Evolutionary conservation across 2,113 vertebrate genomes (phyloP), one percentile per base, ranked within the genome.

Genomic region (Coturnix japonica): DNA sequence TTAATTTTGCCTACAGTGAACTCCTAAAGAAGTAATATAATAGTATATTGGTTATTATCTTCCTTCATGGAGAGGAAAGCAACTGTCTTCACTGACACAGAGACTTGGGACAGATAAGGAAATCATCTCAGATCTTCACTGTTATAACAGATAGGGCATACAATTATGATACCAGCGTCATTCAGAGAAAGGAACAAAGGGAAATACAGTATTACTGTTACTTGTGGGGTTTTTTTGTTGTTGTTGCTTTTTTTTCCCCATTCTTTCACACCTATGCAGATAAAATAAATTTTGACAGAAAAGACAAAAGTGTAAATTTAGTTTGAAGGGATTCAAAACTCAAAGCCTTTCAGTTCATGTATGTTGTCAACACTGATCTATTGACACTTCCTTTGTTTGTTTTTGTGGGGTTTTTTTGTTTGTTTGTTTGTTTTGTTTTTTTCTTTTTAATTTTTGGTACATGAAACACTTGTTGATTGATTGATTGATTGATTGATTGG

Each of bases 41-140:
- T 1, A 72, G 9, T 4, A 11, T 51, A n/a, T 30, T 30, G 43
- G 14, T 21, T 17, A 69, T 28, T 49, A 25, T 49, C 22, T 25
- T 5, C 41, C 13, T 63, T 7, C 21, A 3, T 25, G 19, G 35
- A 12, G 16, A 65, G 17, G 6, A 4, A 4, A 57, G 7, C 0
- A 0, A 33, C 11, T 41, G 5, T 33, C 43, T 64, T 23, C 9
- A 5, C 6, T 41, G 37, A 4, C 5, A 13, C 12, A 46, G 5
- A 22, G 28, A 51, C 18, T 7, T 51, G 26, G 13, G n/a, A 18
- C 16, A 73, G 13, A 31, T 37, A 28, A 37, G 35, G 9, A 7
- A 87, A 8, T 5, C 44, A 14, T 18, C 7, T 47, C 54, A 82
- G 31, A 76, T 3, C 11, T 69, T 65, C 35, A 56, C 23, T n/a